These are phyloP conservation scores for Andrena camellia DNA, from an alignment of 2,888 invertebrate genomes.

Conservation along the genomic window DNA sequence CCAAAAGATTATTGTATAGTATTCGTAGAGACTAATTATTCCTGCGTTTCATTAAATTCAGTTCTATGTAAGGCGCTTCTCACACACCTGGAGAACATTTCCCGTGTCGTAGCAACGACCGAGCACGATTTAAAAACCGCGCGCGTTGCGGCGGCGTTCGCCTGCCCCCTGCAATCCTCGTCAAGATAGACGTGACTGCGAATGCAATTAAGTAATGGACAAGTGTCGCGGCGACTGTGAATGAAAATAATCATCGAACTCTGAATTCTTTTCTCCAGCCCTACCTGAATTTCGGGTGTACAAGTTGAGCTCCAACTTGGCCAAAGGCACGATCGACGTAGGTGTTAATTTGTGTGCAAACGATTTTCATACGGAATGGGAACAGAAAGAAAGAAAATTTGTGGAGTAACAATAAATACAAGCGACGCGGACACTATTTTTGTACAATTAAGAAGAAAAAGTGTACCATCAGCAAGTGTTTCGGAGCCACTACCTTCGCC, in stretches of 20 bases:
- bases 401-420: slow-evolving; percentile 77
- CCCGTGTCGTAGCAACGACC: slow-evolving; percentile 32
- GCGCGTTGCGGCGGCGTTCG: background rate
- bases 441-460: slow-evolving; percentile 62
- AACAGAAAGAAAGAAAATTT: slow-evolving; percentile 67
- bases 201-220: slow-evolving; percentile 56
- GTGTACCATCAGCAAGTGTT: slow-evolving; percentile 75
- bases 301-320: slow-evolving; percentile 75
- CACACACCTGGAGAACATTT: slow-evolving; percentile 56
- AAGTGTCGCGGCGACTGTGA: slow-evolving; percentile 19
- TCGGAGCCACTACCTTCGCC: slow-evolving; percentile 67
- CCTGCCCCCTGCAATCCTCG: background rate
- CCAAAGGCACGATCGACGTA: slow-evolving; percentile 80
- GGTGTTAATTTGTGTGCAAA: slow-evolving; percentile 76
- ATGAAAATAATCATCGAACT: slow-evolving; percentile 27
- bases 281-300: slow-evolving; percentile 61
- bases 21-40: slow-evolving; percentile 26
- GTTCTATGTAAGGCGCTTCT: slow-evolving; percentile 60
- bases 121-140: slow-evolving; percentile 14
- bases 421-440: slow-evolving; percentile 69
- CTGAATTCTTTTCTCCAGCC: slow-evolving; percentile 39
- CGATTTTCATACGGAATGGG: slow-evolving; percentile 72
- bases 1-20: slow-evolving; percentile 53
- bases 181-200: slow-evolving; percentile 25
- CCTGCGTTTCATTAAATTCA: slow-evolving; percentile 58